Conservation (phyloP, 2,113 vertebrate genomes). For the Probosciger aterrimus region DNA sequence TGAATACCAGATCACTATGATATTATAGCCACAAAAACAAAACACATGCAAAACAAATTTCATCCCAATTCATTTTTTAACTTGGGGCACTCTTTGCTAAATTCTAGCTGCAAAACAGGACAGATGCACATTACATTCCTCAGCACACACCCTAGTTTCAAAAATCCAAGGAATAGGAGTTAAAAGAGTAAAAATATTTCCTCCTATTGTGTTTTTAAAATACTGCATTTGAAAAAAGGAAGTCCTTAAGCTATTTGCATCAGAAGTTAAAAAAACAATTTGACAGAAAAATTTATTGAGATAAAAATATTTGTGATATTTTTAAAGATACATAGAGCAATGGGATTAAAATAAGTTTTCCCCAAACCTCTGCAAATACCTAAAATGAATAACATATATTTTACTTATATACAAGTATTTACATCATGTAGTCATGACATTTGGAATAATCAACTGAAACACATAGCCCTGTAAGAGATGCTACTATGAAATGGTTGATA, state of each 20-base stretch:
- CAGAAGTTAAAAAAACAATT: not conserved
- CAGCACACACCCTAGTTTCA: rapidly evolving
- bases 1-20: not conserved
- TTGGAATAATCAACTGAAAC: not conserved
- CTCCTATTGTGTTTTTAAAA: not conserved
- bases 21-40: not conserved
- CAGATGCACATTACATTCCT: not conserved
- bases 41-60: not conserved
- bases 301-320: not conserved
- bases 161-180: not conserved
- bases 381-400: not conserved
- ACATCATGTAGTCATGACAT: not conserved
- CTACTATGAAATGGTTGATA: not conserved
- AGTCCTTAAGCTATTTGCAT: not conserved
- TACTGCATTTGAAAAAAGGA: not conserved
- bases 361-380: not conserved
- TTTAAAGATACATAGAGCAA: not conserved
- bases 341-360: not conserved
- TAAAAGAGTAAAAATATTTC: not conserved
- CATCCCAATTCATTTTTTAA: not conserved
- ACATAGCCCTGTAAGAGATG: not conserved
- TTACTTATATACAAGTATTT: not conserved
- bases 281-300: not conserved
- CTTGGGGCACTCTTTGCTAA: not conserved
- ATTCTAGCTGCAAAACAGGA: not conserved